Evolutionary conservation across 2,113 vertebrate genomes (phyloP), one percentile per base, ranked within the genome.

Genomic region (Polypterus bichir): DNA sequence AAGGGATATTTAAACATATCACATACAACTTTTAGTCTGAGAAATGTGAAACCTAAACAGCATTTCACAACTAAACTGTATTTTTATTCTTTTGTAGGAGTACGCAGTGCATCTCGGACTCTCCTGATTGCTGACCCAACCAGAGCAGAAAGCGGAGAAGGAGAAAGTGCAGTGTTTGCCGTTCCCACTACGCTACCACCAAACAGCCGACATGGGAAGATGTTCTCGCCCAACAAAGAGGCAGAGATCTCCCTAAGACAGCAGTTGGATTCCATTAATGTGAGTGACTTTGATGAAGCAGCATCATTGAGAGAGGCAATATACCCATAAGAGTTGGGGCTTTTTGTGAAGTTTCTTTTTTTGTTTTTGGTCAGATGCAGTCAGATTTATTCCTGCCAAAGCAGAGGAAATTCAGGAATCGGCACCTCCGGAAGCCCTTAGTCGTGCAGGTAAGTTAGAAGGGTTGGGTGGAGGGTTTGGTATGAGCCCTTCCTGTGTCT

Each of bases 231-330:
- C 47, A 93, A 87, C 79, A 97, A 96, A 63, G 96, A 99, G 7
- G 84, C 91, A 0, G 92, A 98, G 64, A 73, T 93, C n/a, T 86
- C 89, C 49, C 86, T 97, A 72, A 85, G 89, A 49, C 94, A 97
- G 81, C 92, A 97, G 73, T 83, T 99, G 8, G 91, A 92, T 77
- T 93, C 94, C 1, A 92, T 97, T 77, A 92, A 89, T n/a, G 93
- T 98, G 73, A 92, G 92, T 79, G 55, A 48, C 4, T 4, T 27
- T 3, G 11, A 9, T 4, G 61, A 6, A 51, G 54, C 5, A 0
- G 47, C 0, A 5, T 56, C 46, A 7, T 48, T 2, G 52, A 54
- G 52, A 54, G 52, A n/a, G 52, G 52, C 52, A 54, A 54, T 27
- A 27, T 27, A 27, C 27, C 27, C 27, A 2, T 27, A 27, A 27